Evolutionary conservation across 1,140 invertebrate genomes (phyloP).

Genomic region (Meloidogyne floridensis): DNA sequence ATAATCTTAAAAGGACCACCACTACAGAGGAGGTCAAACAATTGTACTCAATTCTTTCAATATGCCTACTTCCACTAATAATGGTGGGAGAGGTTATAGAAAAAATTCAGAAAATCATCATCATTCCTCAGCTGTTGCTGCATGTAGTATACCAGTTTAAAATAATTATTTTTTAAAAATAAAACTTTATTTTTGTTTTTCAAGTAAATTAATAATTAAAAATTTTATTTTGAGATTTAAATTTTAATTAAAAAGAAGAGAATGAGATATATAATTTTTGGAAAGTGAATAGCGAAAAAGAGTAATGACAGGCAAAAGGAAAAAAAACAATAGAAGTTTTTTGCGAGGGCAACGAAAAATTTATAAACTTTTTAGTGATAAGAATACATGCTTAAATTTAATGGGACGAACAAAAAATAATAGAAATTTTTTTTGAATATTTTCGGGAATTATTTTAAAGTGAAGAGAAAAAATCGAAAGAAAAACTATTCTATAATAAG

Average conservation of each 20-base stretch:
- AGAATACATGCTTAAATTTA: too few species aligned
- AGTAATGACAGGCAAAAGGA: neutral
- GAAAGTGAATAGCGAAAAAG: neutral
- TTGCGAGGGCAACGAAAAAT: too few species aligned
- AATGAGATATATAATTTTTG: neutral
- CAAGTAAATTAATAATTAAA: neutral
- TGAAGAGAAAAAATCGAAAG: too few species aligned
- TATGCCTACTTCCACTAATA: conserved; percentile 1
- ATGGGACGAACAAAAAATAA: too few species aligned
- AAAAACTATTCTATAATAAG: too few species aligned
- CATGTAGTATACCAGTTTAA: conserved; percentile 34
- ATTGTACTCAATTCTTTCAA: conserved; percentile 58
- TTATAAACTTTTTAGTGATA: too few species aligned
- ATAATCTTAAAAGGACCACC: neutral
- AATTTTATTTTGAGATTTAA: neutral
- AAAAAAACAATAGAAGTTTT: neutral
- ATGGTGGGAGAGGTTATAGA: conserved; percentile 12
- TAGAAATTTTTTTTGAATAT: too few species aligned
- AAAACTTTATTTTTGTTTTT: neutral
- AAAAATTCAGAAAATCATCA: conserved; percentile 16
- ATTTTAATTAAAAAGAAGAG: neutral
- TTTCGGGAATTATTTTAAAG: too few species aligned
- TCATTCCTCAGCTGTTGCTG: conserved; percentile 19
- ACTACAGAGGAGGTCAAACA: conserved; percentile 41
- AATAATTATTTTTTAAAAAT: neutral